Evolutionary conservation across 2,797 vertebrate species (phyloP), one percentile per base, ranked within the genome.

Genomic region (Gadopsis marmoratus): DNA sequence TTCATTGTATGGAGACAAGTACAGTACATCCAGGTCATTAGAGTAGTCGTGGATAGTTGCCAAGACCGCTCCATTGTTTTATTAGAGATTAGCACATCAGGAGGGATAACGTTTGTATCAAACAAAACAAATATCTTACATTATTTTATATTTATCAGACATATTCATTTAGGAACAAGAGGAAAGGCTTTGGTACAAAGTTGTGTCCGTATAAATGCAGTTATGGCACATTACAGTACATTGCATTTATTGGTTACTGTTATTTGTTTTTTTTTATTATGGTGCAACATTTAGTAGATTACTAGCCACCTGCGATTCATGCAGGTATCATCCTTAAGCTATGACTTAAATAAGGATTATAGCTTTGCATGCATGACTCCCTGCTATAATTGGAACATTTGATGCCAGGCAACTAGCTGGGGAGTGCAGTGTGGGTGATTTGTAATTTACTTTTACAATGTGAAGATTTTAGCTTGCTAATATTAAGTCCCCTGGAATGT

Each of bases 351-450:
- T n/a, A 6, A 19, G 21, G 21, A 35, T 13, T 71, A 21, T 41
- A 53, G 45, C 41, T 48, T 71, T 39, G 21, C 47, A 23, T 51
- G 4, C 54, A 65, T 19, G 7, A 7, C 17, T 51, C 23, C 39
- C 58, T 68, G 65, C 61, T 76, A 51, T 69, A 33, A 71, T 69
- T 62, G 45, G 50, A 63, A 37, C 11, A 29, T 21, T 60, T 37
- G 65, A 3, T 48, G 37, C 31, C 31, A n/a, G 50, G 54, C 51
- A 63, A 41, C 68, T 62, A 47, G 45, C 47, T 19, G 47, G 7
- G 17, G 47, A 21, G 45, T 59, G 39, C 39, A 41, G 39, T 41
- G 37, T 61, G n/a, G 21, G 29, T 59, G 65, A 60, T 29, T 61
- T 61, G 58, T 45, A 45, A 31, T 48, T 72, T 45, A 54, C 17